These are phyloP conservation scores for Maylandia zebra DNA, from an alignment of 2,113 vertebrate species.

Conservation along the genomic window DNA sequence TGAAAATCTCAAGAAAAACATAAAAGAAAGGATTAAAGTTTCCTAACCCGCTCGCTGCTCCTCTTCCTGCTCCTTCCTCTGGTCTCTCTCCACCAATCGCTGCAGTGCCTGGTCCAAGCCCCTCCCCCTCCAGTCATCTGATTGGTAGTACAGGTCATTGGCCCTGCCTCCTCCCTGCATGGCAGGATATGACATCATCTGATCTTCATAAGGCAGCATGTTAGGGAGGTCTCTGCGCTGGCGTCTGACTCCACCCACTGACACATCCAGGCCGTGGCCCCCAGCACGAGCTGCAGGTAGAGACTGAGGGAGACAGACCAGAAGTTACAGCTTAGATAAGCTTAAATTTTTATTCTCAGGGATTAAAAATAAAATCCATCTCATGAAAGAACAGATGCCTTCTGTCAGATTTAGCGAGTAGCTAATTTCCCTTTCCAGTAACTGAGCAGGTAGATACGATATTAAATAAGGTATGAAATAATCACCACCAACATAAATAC, in stretches of 20 bases:
- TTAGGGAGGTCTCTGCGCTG: constrained; percentile 62
- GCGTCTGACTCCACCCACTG: constrained; percentile 24
- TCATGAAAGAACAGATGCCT: neutral
- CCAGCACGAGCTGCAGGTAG: constrained; percentile 38
- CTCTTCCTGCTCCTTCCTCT: constrained; percentile 61
- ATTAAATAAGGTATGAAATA: neutral
- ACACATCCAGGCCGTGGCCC: constrained; percentile 32
- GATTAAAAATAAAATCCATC: neutral
- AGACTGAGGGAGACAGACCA: constrained; percentile 19
- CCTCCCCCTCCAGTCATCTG: constrained; percentile 54
- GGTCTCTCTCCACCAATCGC: constrained; percentile 71
- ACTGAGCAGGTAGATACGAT: neutral
- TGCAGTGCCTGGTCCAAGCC: constrained; percentile 71
- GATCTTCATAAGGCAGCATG: constrained; percentile 62
- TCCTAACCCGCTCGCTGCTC: constrained; percentile 32
- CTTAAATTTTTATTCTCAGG: neutral
- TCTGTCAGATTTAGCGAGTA: accelerated
- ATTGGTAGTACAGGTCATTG: constrained; percentile 57
- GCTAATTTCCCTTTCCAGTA: neutral
- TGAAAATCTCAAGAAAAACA: neutral
- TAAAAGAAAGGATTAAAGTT: neutral
- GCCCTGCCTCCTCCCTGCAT: constrained; percentile 17
- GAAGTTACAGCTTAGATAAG: accelerated
- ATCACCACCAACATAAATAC: neutral
- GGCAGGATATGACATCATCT: constrained; percentile 64